A percentile compares a stretch with the other conserved stretches of the same genome.
These are phyloP conservation scores for Drosophila truncata DNA, from an alignment of 1,140 invertebrate species.

Conservation along the genomic window DNA sequence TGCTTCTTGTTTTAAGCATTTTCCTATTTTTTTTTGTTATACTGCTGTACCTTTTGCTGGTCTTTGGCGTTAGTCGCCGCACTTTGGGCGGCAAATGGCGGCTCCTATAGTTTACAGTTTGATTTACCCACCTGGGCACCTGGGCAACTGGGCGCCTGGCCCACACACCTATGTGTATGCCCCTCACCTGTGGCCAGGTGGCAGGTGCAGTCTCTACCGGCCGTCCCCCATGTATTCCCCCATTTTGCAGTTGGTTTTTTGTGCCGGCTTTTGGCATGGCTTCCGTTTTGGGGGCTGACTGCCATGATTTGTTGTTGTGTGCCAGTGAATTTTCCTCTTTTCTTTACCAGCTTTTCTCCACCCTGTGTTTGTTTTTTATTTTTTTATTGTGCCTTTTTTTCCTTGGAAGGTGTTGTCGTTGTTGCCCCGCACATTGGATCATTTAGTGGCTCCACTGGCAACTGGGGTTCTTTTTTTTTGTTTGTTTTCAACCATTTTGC, in stretches of 20 bases:
- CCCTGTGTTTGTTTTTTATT: not conserved
- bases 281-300: constrained; percentile 61
- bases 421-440: constrained; percentile 64
- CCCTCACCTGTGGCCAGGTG: not conserved
- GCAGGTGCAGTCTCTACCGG: constrained; percentile 9
- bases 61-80: constrained; percentile 71
- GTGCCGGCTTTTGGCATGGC: constrained; percentile 63
- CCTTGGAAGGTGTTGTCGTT: constrained; percentile 46
- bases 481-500: not conserved
- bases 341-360: constrained; percentile 6
- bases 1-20: not conserved
- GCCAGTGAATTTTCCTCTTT: constrained; percentile 36
- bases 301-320: constrained; percentile 67
- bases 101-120: constrained; percentile 71
- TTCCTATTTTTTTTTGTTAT: not conserved
- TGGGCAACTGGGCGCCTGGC: constrained; percentile 17
- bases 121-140: constrained; percentile 38
- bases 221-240: constrained; percentile 9
- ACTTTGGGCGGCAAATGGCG: constrained; percentile 77
- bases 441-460: constrained; percentile 56
- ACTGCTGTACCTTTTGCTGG: constrained; percentile 45
- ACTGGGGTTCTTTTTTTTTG: constrained; percentile 10
- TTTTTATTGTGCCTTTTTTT: constrained; percentile 18
- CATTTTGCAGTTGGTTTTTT: constrained; percentile 25
- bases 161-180: not conserved